Conservation (phyloP, 2,797 vertebrate genomes). For the Notamacropus eugenii region DNA sequence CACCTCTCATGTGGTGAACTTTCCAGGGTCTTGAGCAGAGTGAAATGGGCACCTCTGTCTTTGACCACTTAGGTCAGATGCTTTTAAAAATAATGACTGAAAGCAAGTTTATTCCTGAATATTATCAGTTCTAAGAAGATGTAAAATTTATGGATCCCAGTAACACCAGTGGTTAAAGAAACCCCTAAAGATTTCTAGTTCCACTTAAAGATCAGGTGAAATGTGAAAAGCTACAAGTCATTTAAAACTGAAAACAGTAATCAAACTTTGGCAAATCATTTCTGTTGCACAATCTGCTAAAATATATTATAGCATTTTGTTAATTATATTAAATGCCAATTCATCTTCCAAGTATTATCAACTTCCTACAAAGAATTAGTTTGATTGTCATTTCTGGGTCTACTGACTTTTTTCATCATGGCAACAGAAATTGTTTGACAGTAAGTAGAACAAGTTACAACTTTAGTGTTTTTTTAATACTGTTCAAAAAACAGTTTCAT, state of each 20-base stretch:
- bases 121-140: slow-evolving; percentile 41
- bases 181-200: slow-evolving; percentile 48
- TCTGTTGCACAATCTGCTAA: slow-evolving; percentile 59
- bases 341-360: slow-evolving; percentile 52
- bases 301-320: slow-evolving; percentile 56
- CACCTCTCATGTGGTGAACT: neutral
- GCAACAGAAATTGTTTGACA: slow-evolving; percentile 65
- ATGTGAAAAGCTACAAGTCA: slow-evolving; percentile 43
- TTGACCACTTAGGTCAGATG: neutral
- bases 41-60: neutral
- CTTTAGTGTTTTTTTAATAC: slow-evolving; percentile 4
- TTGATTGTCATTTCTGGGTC: slow-evolving; percentile 64
- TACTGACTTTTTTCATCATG: slow-evolving; percentile 60
- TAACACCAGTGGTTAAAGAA: slow-evolving; percentile 32
- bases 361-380: slow-evolving; percentile 55
- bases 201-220: slow-evolving; percentile 56
- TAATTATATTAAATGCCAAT: slow-evolving; percentile 62
- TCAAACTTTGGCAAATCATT: slow-evolving; percentile 63
- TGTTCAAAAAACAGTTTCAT: slow-evolving; percentile 41
- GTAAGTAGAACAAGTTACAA: slow-evolving; percentile 53
- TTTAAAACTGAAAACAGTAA: slow-evolving; percentile 45
- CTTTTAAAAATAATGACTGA: slow-evolving; percentile 9
- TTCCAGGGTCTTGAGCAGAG: neutral
- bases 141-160: slow-evolving; percentile 31
- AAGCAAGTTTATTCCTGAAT: slow-evolving; percentile 43